Percentiles rank a stretch among this genome's conserved stretches.
Evolutionary conservation across 2,113 vertebrate genomes (phyloP).

Genomic region (Chloebia gouldiae): DNA sequence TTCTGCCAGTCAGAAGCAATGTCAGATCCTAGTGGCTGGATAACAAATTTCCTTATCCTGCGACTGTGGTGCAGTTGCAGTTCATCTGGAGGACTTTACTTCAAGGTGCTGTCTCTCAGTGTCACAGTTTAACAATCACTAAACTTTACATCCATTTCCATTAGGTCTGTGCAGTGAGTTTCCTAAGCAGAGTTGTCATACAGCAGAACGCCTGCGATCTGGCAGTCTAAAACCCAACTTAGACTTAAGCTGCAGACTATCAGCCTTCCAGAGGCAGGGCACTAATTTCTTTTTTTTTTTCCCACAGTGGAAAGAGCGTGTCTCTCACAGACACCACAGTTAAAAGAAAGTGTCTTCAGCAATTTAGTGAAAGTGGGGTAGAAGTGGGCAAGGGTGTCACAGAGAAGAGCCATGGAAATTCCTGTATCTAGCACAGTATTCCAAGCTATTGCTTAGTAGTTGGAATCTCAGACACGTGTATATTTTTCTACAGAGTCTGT

Average conservation of each 20-base stretch:
- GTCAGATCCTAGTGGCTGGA: constrained; percentile 23
- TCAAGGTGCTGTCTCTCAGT: constrained; percentile 46
- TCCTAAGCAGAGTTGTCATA: constrained; percentile 53
- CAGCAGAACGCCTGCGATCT: constrained; percentile 46
- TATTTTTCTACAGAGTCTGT: background rate
- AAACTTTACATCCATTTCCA: constrained; percentile 51
- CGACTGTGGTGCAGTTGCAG: constrained; percentile 39
- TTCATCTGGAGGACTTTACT: constrained; percentile 61
- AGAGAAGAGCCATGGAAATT: background rate
- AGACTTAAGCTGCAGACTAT: constrained; percentile 15
- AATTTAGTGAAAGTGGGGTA: background rate
- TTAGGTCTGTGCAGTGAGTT: constrained; percentile 21
- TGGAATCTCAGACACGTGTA: background rate
- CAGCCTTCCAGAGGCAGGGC: constrained; percentile 38
- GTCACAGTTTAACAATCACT: constrained; percentile 38
- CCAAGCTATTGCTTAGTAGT: background rate
- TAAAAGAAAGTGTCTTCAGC: background rate
- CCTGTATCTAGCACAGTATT: background rate
- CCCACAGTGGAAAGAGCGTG: background rate
- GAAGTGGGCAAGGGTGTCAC: fast-evolving
- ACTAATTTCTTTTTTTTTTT: background rate
- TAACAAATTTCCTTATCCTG: constrained; percentile 50
- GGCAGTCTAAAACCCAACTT: constrained; percentile 31
- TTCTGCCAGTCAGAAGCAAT: constrained; percentile 54
- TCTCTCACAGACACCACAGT: background rate